Evolutionary conservation across 2,797 vertebrate species (phyloP).

Genomic region (Etheostoma nigrum): DNA sequence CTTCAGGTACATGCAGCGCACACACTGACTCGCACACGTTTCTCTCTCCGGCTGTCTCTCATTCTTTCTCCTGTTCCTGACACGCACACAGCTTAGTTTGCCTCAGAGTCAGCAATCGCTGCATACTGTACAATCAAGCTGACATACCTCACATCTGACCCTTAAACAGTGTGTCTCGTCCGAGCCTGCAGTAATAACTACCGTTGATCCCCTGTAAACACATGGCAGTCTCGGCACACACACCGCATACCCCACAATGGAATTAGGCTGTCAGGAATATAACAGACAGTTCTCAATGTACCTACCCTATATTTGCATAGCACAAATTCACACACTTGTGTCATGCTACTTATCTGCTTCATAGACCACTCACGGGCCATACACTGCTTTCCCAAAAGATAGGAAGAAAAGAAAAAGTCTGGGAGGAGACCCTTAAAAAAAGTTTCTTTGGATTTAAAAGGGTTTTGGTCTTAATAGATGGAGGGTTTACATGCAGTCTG

Average conservation of each 20-base stretch:
- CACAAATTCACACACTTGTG: slow-evolving; percentile 22
- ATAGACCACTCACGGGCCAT: slow-evolving; percentile 1
- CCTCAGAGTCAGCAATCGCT: slow-evolving; percentile 65
- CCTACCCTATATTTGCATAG: slow-evolving; percentile 54
- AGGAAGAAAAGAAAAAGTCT: slow-evolving; percentile 8
- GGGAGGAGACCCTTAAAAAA: slow-evolving; percentile 35
- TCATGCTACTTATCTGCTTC: slow-evolving; percentile 28
- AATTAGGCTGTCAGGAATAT: slow-evolving; percentile 64
- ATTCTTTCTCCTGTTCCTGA: slow-evolving; percentile 31
- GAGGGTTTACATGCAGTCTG: slow-evolving; percentile 49
- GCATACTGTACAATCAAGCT: slow-evolving; percentile 70
- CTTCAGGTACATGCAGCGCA: slow-evolving; percentile 88
- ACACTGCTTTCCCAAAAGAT: slow-evolving; percentile 26
- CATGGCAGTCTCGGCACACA: slow-evolving; percentile 70
- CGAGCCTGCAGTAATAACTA: slow-evolving; percentile 77
- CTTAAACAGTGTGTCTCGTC: slow-evolving; percentile 78
- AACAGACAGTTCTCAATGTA: slow-evolving; percentile 34
- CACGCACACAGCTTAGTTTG: slow-evolving; percentile 57
- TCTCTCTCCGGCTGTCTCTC: slow-evolving; percentile 6
- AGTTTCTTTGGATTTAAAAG: slow-evolving; percentile 44
- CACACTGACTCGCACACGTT: not conserved
- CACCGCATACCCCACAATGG: slow-evolving; percentile 60
- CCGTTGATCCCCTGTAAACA: slow-evolving; percentile 78
- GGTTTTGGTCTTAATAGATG: slow-evolving; percentile 55
- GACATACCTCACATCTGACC: slow-evolving; percentile 80